Percentiles rank a stretch among this genome's conserved stretches.
Conservation (phyloP, 1,140 invertebrate species). For the Lanistes nyassanus region DNA sequence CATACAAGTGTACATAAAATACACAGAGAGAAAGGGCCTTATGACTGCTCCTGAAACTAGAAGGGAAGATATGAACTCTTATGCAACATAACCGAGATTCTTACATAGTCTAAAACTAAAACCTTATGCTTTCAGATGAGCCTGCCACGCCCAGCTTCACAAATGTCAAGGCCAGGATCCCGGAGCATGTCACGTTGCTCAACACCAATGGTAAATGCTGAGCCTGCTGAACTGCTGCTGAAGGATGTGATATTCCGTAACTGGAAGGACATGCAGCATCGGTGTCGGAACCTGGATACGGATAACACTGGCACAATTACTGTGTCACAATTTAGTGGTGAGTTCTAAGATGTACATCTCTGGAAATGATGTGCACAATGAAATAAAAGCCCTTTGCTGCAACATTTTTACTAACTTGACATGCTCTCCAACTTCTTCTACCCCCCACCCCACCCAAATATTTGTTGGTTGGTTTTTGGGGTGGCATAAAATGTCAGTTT, state of each 20-base stretch:
- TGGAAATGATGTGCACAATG: background rate
- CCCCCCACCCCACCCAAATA: no score
- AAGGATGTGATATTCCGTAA: slow-evolving; percentile 51
- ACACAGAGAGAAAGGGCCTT: no score
- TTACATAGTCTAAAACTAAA: no score
- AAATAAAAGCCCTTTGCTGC: no score
- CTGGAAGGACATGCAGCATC: slow-evolving; percentile 60
- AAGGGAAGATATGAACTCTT: no score
- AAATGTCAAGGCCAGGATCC: slow-evolving; percentile 38
- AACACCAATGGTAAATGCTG: slow-evolving; percentile 60
- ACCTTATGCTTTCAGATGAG: slow-evolving; percentile 37
- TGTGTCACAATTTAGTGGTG: slow-evolving; percentile 49
- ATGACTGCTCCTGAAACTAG: no score
- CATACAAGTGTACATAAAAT: no score
- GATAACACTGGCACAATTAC: slow-evolving; percentile 55
- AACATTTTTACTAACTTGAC: no score
- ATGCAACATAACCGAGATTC: no score
- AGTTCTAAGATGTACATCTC: background rate
- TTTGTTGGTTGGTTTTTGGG: no score
- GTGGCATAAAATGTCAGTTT: no score
- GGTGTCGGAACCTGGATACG: slow-evolving; percentile 51
- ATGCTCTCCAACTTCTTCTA: no score
- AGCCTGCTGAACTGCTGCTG: slow-evolving; percentile 48
- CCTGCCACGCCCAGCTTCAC: slow-evolving; percentile 36
- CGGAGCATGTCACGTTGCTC: slow-evolving; percentile 41